Evolutionary conservation across 1,140 invertebrate species (phyloP).

Genomic region (Plectrocnemia conspersa): DNA sequence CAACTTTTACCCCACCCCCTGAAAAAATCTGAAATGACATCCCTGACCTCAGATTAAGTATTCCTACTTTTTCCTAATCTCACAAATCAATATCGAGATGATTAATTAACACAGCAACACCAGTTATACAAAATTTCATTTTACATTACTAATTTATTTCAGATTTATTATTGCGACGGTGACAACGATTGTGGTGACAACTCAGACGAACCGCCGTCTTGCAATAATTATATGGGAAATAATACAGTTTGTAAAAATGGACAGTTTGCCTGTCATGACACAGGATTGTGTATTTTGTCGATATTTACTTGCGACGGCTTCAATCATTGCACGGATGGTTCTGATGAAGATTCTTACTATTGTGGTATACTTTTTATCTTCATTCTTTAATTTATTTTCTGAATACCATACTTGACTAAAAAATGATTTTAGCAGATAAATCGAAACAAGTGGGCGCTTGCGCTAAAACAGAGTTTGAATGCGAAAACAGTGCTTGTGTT

Average conservation of each 20-base stretch:
- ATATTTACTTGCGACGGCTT: conserved; percentile 55
- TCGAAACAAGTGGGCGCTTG: neutral
- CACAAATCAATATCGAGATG: too few relatives aligned
- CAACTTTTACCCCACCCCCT: too few relatives aligned
- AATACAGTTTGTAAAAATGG: conserved; percentile 39
- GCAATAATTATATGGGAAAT: conserved; percentile 39
- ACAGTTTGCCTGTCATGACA: conserved; percentile 49
- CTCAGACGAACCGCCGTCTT: conserved; percentile 57
- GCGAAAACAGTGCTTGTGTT: conserved; percentile 63
- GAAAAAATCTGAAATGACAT: too few relatives aligned
- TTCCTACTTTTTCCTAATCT: too few relatives aligned
- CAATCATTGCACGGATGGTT: conserved; percentile 52
- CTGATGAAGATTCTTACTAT: conserved; percentile 41
- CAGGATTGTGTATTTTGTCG: conserved; percentile 47
- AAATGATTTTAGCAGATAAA: conserved; percentile 8
- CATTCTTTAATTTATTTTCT: neutral
- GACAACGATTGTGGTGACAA: conserved; percentile 61
- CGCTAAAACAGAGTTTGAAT: conserved; percentile 41
- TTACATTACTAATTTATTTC: too few relatives aligned
- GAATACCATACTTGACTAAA: conserved; percentile 1
- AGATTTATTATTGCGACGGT: conserved; percentile 55
- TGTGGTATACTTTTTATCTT: conserved; percentile 23
- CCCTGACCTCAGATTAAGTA: too few relatives aligned
- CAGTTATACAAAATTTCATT: too few relatives aligned
- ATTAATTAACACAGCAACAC: too few relatives aligned